These are phyloP conservation scores for Druon quercuslanigerum DNA, from an alignment of 1,140 invertebrate species.

Conservation along the genomic window DNA sequence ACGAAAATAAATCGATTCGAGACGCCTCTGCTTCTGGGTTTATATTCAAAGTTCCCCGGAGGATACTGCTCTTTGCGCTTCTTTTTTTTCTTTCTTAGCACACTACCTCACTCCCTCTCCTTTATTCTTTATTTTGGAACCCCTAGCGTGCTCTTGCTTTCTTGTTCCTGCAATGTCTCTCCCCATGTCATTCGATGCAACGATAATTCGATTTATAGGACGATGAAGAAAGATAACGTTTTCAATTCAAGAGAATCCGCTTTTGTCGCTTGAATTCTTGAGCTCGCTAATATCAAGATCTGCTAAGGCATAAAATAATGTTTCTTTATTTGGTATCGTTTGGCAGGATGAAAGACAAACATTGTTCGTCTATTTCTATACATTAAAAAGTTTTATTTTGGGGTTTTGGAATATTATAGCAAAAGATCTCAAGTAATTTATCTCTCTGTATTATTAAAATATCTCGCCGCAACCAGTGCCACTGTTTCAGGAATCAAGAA, in stretches of 20 bases:
- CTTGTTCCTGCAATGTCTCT: conserved; percentile 41
- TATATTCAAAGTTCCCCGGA: conserved; percentile 70
- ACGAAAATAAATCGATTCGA: conserved; percentile 72
- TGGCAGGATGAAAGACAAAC: too few species aligned
- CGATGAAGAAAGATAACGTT: conserved; percentile 40
- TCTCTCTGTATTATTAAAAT: too few species aligned
- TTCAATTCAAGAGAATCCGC: conserved; percentile 1
- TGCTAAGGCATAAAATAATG: too few species aligned
- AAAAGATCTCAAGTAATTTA: too few species aligned
- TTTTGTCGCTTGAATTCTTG: background rate
- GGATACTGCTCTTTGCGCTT: conserved; percentile 54
- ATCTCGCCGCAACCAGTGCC: too few species aligned
- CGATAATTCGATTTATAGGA: conserved; percentile 56
- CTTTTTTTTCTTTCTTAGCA: conserved; percentile 44
- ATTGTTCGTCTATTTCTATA: too few species aligned
- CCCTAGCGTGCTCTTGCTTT: conserved; percentile 30
- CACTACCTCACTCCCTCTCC: conserved; percentile 39
- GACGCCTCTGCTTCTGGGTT: conserved; percentile 62
- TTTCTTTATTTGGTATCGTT: too few species aligned
- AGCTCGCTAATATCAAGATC: too few species aligned
- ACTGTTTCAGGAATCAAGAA: too few species aligned
- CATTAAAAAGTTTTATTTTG: too few species aligned
- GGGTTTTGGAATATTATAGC: too few species aligned
- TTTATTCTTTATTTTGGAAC: conserved; percentile 52
- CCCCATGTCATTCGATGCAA: conserved; percentile 45